A percentile compares a stretch with the other conserved stretches of the same genome.
Evolutionary conservation across 2,888 invertebrate species (phyloP).

Genomic region (Clitarchus hookeri): DNA sequence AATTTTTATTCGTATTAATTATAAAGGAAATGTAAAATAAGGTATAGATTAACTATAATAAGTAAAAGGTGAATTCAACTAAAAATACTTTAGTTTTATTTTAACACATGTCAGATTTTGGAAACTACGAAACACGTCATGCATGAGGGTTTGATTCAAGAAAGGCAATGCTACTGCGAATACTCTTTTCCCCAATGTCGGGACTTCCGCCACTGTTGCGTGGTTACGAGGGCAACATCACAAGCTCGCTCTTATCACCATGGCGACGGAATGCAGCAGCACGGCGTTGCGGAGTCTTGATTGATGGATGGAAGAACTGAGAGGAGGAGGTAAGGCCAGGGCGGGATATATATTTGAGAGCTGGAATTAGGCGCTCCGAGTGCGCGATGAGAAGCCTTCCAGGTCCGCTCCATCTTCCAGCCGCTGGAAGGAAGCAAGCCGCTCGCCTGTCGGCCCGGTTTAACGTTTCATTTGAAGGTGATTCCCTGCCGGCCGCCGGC

Average conservation of each 20-base stretch:
- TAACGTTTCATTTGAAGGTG: neutral
- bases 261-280: neutral
- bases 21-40: no score
- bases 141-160: no score
- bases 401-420: neutral
- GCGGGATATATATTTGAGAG: neutral
- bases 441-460: conserved; percentile 1
- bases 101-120: no score
- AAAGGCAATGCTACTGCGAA: no score
- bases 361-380: neutral
- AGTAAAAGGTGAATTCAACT: no score
- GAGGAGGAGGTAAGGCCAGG: neutral
- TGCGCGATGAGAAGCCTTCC: neutral
- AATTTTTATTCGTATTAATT: no score
- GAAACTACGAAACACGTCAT: no score
- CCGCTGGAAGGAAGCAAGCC: neutral
- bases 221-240: neutral
- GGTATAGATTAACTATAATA: no score
- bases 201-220: neutral
- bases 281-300: neutral
- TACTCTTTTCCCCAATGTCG: no score
- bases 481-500: neutral
- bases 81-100: no score
- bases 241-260: neutral
- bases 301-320: neutral